Evolutionary conservation across 2,888 invertebrate genomes (phyloP), one percentile per base, ranked within the genome.

Genomic region (Pogonocherus hispidulus): DNA sequence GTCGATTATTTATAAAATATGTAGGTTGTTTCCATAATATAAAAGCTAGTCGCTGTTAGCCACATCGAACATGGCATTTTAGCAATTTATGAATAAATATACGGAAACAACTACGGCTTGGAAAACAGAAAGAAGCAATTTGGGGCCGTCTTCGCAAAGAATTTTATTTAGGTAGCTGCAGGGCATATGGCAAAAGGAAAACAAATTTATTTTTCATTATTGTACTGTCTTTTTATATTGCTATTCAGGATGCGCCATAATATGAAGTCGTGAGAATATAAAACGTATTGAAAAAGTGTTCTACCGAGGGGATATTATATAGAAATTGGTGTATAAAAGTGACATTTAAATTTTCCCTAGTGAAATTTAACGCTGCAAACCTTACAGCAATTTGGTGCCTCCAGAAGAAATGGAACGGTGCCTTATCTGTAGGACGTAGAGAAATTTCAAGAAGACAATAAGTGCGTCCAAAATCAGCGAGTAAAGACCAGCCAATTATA

Each of bases 171-270:
- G 49, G 66, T 46, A 49, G 59, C 52, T 54, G 54, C 32, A 63
- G 55, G 55, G 66, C 59, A 49, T 44, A 59, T 66, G 32, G 66
- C 49, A 66, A 41, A 51, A 47, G 57, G 66, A 66, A 62, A 69
- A 64, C 67, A 67, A 72, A 72, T 72, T 72, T 69, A 67, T 72
- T 69, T 72, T 72, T 72, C 71, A 72, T 72, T 72, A 72, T 65
- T 62, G 52, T 46, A 67, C 65, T 60, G 63, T 63, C 69, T 67
- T 69, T 60, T 67, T 71, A 69, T 71, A 68, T 60, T 64, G 59
- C 64, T 32, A 66, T 68, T 62, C 71, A 71, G 68, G 60, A 66
- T 69, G 63, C 67, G 68, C 51, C 66, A 16, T 51, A 51, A 57
- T 66, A 69, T 55, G 63, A 68, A 68, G 63, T 67, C 65, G 55